These are phyloP conservation scores for Drosophila tsacasi DNA, from an alignment of 1,140 invertebrate genomes.

Conservation along the genomic window DNA sequence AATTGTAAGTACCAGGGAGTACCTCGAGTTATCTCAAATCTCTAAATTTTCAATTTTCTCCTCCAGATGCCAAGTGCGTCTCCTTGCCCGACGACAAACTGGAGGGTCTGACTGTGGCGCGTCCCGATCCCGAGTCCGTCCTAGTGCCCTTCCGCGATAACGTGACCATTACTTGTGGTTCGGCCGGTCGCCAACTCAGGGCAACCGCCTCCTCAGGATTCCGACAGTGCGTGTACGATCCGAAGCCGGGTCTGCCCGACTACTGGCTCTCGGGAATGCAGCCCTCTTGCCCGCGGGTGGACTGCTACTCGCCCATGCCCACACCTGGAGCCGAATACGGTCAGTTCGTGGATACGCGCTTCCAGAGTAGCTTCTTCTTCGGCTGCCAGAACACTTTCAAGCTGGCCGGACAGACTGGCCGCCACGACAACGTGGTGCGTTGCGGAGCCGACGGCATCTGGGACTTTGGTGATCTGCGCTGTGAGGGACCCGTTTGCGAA, in stretches of 20 bases:
- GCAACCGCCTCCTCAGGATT: constrained; percentile 93
- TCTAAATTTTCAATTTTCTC: constrained; percentile 37
- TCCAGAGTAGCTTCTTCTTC: constrained; percentile 97
- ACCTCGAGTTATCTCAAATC: rapidly evolving
- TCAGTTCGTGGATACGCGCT: constrained; percentile 94
- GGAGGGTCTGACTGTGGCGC: constrained; percentile 92
- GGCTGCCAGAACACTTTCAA: constrained; percentile 98
- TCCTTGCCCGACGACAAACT: constrained; percentile 95
- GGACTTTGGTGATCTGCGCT: constrained; percentile 98
- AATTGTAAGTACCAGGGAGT: constrained; percentile 89
- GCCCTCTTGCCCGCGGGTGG: constrained; percentile 94
- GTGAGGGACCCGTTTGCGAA: constrained; percentile 97
- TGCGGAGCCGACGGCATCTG: constrained; percentile 97
- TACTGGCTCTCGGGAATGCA: constrained; percentile 96
- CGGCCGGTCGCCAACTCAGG: constrained; percentile 91
- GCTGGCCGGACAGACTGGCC: constrained; percentile 95
- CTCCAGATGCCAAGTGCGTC: constrained; percentile 93
- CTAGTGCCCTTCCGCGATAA: constrained; percentile 95
- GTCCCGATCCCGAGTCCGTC: constrained; percentile 91
- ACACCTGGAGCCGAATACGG: constrained; percentile 97
- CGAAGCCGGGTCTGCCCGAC: constrained; percentile 93
- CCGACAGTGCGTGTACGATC: constrained; percentile 98
- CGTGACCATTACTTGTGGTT: constrained; percentile 93
- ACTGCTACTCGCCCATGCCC: constrained; percentile 94
- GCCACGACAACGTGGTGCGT: constrained; percentile 95